Percentiles rank a stretch among this genome's conserved stretches.
These are phyloP conservation scores for Listrodromus nycthemerus DNA, from an alignment of 2,888 invertebrate species.

Conservation along the genomic window DNA sequence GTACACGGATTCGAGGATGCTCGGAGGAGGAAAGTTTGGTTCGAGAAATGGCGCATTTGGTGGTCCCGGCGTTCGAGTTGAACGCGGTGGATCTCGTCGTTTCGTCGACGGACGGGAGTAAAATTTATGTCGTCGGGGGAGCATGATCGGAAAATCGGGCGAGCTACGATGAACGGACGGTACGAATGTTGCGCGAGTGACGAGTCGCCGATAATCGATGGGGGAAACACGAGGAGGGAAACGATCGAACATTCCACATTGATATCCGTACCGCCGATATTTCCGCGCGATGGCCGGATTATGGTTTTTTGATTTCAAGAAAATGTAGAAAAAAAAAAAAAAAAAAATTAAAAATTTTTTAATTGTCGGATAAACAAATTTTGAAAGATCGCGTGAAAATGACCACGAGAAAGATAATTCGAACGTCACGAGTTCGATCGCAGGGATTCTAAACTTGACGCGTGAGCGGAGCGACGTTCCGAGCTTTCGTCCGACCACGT, in stretches of 20 bases:
- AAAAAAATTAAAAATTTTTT: neutral
- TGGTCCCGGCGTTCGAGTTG: neutral
- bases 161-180: conserved; percentile 52
- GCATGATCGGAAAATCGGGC: conserved; percentile 36
- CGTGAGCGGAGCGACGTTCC: neutral
- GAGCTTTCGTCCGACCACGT: conserved; percentile 19
- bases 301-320: conserved; percentile 27
- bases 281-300: conserved; percentile 1
- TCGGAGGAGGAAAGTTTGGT: neutral
- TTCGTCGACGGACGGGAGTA: neutral
- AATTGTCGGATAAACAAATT: neutral
- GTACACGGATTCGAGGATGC: neutral
- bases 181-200: conserved; percentile 53
- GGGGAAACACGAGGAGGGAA: conserved; percentile 32
- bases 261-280: conserved; percentile 37
- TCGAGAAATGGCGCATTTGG: conserved; percentile 20
- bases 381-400: neutral
- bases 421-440: neutral
- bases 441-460: neutral
- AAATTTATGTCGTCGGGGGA: conserved; percentile 2
- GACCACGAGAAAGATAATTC: neutral
- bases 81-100: conserved; percentile 7
- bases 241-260: conserved; percentile 35
- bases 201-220: conserved; percentile 58
- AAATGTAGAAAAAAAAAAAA: neutral